phyloP scores from a whole-genome alignment of 2,888 invertebrate genomes.

The Hyposoter didymator region DNA sequence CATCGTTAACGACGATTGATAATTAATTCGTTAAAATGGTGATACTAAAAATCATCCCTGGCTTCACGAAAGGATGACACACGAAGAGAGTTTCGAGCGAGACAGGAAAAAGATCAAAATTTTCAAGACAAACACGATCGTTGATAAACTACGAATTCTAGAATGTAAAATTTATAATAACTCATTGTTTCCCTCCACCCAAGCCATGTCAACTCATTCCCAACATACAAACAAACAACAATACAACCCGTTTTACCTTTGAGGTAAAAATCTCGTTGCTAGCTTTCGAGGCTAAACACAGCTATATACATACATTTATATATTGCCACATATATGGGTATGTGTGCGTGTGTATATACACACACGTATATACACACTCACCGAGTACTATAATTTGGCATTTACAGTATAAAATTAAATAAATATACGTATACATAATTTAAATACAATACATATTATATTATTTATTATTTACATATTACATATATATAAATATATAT shows the following conservation, averaged over 20 bases:
- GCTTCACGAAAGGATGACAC: neutral
- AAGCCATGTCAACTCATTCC: conserved; percentile 56
- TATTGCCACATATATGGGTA: conserved; percentile 50
- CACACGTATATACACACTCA: conserved; percentile 56
- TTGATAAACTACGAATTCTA: conserved; percentile 63
- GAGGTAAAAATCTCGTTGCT: conserved; percentile 57
- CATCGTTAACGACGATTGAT: conserved; percentile 60
- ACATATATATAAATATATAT: conserved; percentile 70
- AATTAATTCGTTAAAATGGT: conserved; percentile 60
- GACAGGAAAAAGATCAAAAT: conserved; percentile 41
- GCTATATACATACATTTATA: conserved; percentile 55
- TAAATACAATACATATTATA: conserved; percentile 57
- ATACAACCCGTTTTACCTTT: conserved; percentile 26
- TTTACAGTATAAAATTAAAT: no score
- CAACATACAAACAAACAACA: neutral
- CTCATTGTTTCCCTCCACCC: conserved; percentile 62
- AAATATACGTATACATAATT: conserved; percentile 60
- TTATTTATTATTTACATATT: conserved; percentile 13
- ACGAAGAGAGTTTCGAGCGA: neutral
- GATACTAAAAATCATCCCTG: conserved; percentile 34
- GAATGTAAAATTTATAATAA: conserved; percentile 59
- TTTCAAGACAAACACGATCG: conserved; percentile 52
- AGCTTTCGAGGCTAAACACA: conserved; percentile 65
- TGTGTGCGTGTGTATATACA: neutral
- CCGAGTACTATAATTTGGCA: conserved; percentile 50